Evolutionary conservation across 2,797 vertebrate species (phyloP).

Genomic region (Trachurus trachurus): DNA sequence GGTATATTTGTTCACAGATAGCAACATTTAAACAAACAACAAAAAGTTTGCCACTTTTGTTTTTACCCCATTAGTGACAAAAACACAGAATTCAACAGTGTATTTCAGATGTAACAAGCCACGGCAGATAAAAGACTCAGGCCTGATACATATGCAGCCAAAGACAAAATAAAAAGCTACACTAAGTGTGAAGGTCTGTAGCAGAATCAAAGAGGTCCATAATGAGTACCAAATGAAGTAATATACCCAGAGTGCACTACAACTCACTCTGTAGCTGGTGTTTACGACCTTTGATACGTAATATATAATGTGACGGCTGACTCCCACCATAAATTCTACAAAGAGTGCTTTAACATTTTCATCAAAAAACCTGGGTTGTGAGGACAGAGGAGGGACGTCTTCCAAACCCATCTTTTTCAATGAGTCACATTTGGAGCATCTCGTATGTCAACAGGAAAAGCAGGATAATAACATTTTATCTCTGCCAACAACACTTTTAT

Average conservation of each 20-base stretch:
- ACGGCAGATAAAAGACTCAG: conserved; percentile 10
- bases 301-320: conserved; percentile 43
- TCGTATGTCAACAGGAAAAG: conserved; percentile 41
- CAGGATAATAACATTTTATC: conserved; percentile 9
- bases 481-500: conserved; percentile 25
- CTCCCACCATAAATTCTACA: conserved; percentile 13
- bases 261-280: conserved; percentile 19
- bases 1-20: conserved; percentile 4
- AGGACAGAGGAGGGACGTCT: conserved; percentile 1
- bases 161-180: conserved; percentile 44
- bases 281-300: conserved; percentile 32
- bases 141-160: conserved; percentile 14
- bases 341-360: conserved; percentile 32
- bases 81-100: conserved; percentile 15
- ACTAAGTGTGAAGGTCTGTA: conserved; percentile 40
- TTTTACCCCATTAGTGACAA: background rate
- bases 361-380: background rate
- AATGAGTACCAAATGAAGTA: conserved; percentile 62
- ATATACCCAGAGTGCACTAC: conserved; percentile 45
- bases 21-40: background rate
- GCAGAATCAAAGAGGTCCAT: conserved; percentile 54
- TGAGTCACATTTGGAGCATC: conserved; percentile 38
- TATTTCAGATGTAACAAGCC: conserved; percentile 20
- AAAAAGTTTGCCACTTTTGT: background rate
- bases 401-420: conserved; percentile 37